Evolutionary conservation across 2,113 vertebrate species (phyloP), one percentile per base, ranked within the genome.

Genomic region (Garra rufa): DNA sequence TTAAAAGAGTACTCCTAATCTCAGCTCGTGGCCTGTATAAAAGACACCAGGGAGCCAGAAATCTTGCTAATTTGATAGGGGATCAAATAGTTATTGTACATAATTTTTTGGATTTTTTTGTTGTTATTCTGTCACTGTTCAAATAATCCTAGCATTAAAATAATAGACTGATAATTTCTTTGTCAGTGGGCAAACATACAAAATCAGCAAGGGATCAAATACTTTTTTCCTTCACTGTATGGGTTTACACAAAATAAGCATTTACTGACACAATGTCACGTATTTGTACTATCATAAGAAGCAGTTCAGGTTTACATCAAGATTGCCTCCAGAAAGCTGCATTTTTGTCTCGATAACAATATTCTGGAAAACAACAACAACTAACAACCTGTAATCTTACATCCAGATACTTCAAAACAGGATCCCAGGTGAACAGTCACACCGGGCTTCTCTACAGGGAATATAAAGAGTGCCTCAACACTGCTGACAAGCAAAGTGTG

Each of bases 261-360:
- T 61, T 78, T 41, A 59, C 76, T 43, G 30, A 15, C n/a, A 21
- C 5, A 9, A 78, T 61, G 52, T 43, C n/a, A 59, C 8, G 10
- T 59, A 26, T 61, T 19, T 43, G 76, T 43, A 52, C 41, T 26
- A 78, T 61, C 13, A 44, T 24, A 61, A 26, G n/a, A 44, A 19
- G 55, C 44, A 61, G 76, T 79, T 79, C n/a, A 79, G 55, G 55
- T 79, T 63, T 61, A 79, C n/a, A 78, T 77, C 75, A 57, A 57
- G 30, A 57, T 69, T 38, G 65, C 61, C 61, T 76, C 73, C 15
- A 17, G 34, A 61, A 44, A 44, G 38, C 55, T 79, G 38, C 55
- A 44, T 73, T 61, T 77, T 63, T 59, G 38, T 44, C 76, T 70
- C 19, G 24, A 70, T 70, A 63, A 75, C 19, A 38, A 63, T 73